Conservation (phyloP, 2,888 invertebrate genomes). For the Drosophila anomelani region DNA sequence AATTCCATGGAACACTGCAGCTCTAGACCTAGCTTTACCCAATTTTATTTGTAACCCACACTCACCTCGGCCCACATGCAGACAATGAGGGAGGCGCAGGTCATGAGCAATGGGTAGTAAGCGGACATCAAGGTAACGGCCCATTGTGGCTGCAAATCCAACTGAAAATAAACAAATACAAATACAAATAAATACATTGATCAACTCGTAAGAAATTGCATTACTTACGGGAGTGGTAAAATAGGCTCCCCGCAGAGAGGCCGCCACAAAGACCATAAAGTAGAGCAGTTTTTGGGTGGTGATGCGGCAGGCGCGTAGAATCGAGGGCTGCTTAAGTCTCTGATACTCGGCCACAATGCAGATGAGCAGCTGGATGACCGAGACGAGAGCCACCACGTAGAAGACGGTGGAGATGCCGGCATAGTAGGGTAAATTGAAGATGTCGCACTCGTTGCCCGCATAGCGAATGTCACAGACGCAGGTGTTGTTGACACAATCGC, state of each 20-base stretch:
- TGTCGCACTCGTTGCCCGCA: conserved; percentile 92
- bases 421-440: conserved; percentile 93
- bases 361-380: conserved; percentile 93
- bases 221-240: conserved; percentile 93
- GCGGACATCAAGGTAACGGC: conserved; percentile 94
- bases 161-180: conserved; percentile 84
- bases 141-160: conserved; percentile 93
- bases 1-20: too few relatives aligned
- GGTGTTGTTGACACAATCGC: conserved; percentile 96
- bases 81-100: conserved; percentile 94
- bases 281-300: conserved; percentile 96
- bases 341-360: conserved; percentile 93
- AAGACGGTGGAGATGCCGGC: conserved; percentile 90
- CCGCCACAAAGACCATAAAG: conserved; percentile 93
- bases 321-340: conserved; percentile 92
- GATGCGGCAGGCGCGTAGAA: conserved; percentile 92
- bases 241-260: conserved; percentile 93
- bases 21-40: neutral
- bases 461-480: conserved; percentile 96
- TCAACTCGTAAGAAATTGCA: too few relatives aligned
- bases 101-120: conserved; percentile 95
- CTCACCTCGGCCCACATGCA: conserved; percentile 98
- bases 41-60: conserved; percentile 52
- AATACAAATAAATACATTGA: neutral
- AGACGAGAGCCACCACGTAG: conserved; percentile 92